Conservation (phyloP, 2,113 vertebrate genomes). For the Pachypanchax playfairii region DNA sequence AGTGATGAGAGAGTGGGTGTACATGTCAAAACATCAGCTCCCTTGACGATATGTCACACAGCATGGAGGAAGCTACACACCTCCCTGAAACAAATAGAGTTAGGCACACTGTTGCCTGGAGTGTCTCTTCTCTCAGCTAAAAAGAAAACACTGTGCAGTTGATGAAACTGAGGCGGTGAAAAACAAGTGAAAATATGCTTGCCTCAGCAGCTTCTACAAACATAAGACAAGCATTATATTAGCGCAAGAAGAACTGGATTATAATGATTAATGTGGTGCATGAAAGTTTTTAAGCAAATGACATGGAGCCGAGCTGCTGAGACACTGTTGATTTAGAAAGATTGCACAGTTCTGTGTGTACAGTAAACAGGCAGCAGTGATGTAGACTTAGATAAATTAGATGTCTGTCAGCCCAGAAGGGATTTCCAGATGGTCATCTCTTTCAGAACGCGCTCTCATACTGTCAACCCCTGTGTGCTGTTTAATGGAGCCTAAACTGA, state of each 20-base stretch:
- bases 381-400: constrained; percentile 41
- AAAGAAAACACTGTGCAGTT: constrained; percentile 30
- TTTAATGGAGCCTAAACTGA: constrained; percentile 12
- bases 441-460: constrained; percentile 12
- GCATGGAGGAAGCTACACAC: constrained; percentile 1
- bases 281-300: constrained; percentile 50
- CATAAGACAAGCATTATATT: constrained; percentile 48
- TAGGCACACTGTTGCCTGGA: constrained; percentile 23
- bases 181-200: constrained; percentile 33
- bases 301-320: constrained; percentile 30
- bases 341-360: constrained; percentile 39
- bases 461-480: constrained; percentile 23
- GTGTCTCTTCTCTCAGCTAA: constrained; percentile 18
- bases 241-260: constrained; percentile 35
- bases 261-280: constrained; percentile 65
- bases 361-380: constrained; percentile 42
- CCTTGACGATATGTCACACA: constrained; percentile 11
- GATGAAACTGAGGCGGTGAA: constrained; percentile 16
- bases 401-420: constrained; percentile 30
- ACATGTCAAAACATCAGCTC: constrained; percentile 35
- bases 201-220: constrained; percentile 49
- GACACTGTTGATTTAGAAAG: constrained; percentile 50
- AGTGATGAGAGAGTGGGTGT: constrained; percentile 12
- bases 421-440: constrained; percentile 49
- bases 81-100: constrained; percentile 23